Evolutionary conservation across 2,113 vertebrate species (phyloP).

Genomic region (Gymnarchus niloticus): DNA sequence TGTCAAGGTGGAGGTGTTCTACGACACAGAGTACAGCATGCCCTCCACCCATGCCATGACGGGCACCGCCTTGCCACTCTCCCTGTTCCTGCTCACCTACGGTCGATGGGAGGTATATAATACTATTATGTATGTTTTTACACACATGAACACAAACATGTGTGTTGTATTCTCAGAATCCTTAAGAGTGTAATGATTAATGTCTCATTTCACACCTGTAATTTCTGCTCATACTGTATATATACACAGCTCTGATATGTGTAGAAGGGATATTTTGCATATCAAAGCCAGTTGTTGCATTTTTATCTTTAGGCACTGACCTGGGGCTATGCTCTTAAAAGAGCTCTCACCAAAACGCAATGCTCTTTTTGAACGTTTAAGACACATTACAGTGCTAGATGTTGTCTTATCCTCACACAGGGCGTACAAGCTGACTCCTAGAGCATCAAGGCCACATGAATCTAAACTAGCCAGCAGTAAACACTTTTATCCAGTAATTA

Average conservation of each 20-base stretch:
- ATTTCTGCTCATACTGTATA: background rate
- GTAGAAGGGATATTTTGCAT: background rate
- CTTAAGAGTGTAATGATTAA: background rate
- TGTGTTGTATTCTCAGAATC: background rate
- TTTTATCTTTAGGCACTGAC: background rate
- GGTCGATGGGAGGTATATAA: constrained; percentile 86
- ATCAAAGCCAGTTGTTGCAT: background rate
- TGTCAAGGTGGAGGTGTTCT: constrained; percentile 94
- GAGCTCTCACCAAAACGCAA: background rate
- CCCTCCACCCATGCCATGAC: constrained; percentile 98
- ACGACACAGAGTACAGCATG: constrained; percentile 98
- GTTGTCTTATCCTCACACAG: background rate
- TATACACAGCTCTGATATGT: background rate
- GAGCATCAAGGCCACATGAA: background rate
- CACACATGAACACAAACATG: background rate
- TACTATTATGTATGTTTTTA: background rate
- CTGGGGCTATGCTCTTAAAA: background rate
- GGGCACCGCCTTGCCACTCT: constrained; percentile 86
- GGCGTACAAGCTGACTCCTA: background rate
- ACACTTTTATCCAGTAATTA: background rate
- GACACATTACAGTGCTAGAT: background rate
- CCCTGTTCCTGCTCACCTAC: constrained; percentile 82
- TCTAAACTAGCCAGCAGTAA: background rate
- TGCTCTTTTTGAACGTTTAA: background rate
- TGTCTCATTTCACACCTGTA: background rate